Percentiles rank a stretch among this genome's conserved stretches.
Conservation (phyloP, 1,140 invertebrate species). For the Nautilus pompilius region DNA sequence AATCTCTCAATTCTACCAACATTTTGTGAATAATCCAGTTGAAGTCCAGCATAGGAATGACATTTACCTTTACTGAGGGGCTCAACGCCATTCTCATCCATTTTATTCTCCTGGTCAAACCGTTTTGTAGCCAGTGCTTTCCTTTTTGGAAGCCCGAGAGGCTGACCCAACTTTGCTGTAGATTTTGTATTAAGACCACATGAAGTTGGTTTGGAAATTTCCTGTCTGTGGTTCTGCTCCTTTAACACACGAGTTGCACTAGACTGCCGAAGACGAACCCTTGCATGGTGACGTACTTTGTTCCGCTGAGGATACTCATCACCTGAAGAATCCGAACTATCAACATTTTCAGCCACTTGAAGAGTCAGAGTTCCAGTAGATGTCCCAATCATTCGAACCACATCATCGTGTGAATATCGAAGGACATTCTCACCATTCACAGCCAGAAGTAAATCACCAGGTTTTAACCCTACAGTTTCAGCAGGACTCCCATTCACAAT, state of each 20-base stretch:
- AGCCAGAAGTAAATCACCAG: constrained; percentile 86
- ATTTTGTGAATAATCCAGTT: not conserved
- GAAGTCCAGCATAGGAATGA: not conserved
- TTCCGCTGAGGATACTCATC: constrained; percentile 60
- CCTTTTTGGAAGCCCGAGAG: not conserved
- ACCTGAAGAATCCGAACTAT: constrained; percentile 72
- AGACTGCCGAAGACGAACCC: constrained; percentile 50
- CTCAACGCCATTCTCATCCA: not conserved
- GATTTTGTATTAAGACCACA: not conserved
- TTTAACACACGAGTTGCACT: constrained; percentile 9
- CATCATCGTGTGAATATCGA: constrained; percentile 85
- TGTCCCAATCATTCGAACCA: constrained; percentile 83
- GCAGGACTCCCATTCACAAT: constrained; percentile 82
- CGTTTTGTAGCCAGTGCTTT: not conserved
- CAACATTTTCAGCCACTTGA: constrained; percentile 80
- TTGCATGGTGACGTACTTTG: constrained; percentile 60
- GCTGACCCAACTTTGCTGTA: not conserved
- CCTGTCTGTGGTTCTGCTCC: constrained; percentile 20
- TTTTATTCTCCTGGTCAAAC: not conserved
- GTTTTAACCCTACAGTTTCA: constrained; percentile 77
- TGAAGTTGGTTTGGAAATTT: not conserved
- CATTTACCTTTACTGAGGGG: not conserved
- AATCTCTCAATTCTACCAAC: not conserved
- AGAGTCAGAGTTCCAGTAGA: constrained; percentile 75
- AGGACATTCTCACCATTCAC: constrained; percentile 88